Conservation (phyloP, 2,888 invertebrate species). For the Chrysolina oricalcia region DNA sequence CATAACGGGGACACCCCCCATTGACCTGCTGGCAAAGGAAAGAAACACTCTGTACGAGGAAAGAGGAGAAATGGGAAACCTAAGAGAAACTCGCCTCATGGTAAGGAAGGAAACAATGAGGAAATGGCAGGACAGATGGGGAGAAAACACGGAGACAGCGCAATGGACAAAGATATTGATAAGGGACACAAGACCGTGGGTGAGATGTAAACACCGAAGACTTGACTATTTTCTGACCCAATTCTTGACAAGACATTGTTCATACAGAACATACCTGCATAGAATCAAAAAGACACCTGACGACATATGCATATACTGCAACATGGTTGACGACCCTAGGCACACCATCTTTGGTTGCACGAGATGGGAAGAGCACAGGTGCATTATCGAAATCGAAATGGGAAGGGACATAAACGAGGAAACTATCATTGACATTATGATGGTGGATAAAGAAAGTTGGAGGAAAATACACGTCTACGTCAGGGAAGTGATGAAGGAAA, state of each 20-base stretch:
- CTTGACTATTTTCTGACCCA: neutral
- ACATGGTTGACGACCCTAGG: neutral
- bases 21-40: constrained; percentile 25
- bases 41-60: constrained; percentile 7
- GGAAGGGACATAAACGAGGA: neutral
- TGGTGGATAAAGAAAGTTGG: neutral
- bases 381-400: neutral
- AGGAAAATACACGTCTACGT: neutral
- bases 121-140: constrained; percentile 27
- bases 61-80: neutral
- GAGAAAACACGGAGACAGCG: neutral
- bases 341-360: neutral
- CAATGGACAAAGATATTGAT: constrained; percentile 28
- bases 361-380: neutral
- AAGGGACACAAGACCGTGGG: neutral
- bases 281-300: neutral
- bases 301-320: neutral
- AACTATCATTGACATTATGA: neutral
- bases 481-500: neutral
- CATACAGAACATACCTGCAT: neutral
- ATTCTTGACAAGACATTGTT: neutral
- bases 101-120: neutral
- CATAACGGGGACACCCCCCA: constrained; percentile 16
- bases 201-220: neutral
- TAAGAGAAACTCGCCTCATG: neutral